Conservation (phyloP, 2,888 invertebrate genomes). For the Empis stercorea region DNA sequence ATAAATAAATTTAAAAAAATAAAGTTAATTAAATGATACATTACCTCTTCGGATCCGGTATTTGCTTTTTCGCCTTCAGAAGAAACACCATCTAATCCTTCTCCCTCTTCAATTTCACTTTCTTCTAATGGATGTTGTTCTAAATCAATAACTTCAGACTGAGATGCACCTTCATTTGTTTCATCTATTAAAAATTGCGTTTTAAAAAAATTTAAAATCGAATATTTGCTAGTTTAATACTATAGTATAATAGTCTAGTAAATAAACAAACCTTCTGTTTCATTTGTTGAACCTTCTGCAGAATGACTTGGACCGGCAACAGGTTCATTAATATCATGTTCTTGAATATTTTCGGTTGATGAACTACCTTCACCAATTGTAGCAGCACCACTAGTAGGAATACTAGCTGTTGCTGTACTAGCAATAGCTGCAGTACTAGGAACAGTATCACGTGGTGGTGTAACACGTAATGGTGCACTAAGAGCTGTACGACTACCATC, state of each 20-base stretch:
- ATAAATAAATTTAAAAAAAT: background rate
- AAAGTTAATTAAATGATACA: constrained; percentile 9
- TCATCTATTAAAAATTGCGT: background rate
- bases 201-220: background rate
- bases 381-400: too few relatives aligned
- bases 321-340: constrained; percentile 12
- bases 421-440: constrained; percentile 19
- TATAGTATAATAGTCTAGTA: background rate
- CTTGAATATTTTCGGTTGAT: constrained; percentile 21
- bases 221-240: too few relatives aligned
- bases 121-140: constrained; percentile 28
- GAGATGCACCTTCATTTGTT: constrained; percentile 34
- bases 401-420: background rate
- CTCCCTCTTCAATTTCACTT: constrained; percentile 27
- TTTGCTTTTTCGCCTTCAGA: constrained; percentile 50
- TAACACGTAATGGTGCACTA: background rate
- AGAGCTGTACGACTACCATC: background rate
- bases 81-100: constrained; percentile 40
- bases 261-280: constrained; percentile 7
- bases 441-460: too few relatives aligned
- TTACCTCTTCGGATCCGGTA: constrained; percentile 33
- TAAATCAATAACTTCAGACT: constrained; percentile 34
- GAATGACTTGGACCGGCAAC: constrained; percentile 21
- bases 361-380: constrained; percentile 8
- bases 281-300: constrained; percentile 9